phyloP scores from a whole-genome alignment of 2,113 vertebrate species.

The Callipepla squamata region DNA sequence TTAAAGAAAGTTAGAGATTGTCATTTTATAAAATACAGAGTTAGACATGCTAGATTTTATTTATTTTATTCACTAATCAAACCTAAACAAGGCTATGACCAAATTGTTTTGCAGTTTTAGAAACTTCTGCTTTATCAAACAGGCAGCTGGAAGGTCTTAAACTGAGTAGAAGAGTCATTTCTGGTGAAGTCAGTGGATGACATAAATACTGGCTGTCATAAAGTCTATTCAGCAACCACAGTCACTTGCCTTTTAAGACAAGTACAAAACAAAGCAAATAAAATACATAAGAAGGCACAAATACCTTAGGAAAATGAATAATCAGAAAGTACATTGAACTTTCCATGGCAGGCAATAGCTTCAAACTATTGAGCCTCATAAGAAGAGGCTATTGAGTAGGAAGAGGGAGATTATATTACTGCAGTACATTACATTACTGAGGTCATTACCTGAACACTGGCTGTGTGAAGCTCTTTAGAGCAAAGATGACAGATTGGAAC shows the following conservation, averaged over 20 bases:
- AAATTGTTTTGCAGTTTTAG: neutral
- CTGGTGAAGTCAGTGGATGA: neutral
- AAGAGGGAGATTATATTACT: neutral
- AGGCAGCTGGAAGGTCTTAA: neutral
- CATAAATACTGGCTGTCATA: neutral
- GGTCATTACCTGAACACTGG: neutral
- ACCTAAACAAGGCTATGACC: neutral
- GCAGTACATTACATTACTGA: neutral
- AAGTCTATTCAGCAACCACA: neutral
- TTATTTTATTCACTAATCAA: neutral
- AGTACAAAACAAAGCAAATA: neutral
- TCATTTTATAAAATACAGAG: neutral
- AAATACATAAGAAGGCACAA: neutral
- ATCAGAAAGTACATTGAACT: neutral
- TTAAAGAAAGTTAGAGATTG: neutral
- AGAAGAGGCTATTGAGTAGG: neutral
- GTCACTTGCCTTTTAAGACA: neutral
- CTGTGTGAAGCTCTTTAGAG: neutral
- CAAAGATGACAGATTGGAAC: neutral
- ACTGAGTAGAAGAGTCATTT: neutral
- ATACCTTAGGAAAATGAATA: neutral
- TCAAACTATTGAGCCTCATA: neutral
- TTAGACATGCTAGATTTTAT: neutral
- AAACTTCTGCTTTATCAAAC: neutral
- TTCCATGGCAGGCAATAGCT: neutral